Conservation (phyloP, 1,140 invertebrate genomes). For the Nymphalis io region DNA sequence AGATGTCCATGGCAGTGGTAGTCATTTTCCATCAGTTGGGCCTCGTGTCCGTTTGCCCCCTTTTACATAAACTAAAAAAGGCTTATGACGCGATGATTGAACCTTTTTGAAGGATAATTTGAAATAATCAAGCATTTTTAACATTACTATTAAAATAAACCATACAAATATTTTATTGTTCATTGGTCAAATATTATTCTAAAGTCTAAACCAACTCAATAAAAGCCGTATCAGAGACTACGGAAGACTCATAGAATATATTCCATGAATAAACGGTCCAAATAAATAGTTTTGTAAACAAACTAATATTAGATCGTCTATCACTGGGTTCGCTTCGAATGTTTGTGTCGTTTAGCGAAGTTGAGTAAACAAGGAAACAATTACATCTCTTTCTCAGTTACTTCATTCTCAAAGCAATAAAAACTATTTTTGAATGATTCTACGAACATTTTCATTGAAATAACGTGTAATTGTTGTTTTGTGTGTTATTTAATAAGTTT, state of each 20-base stretch:
- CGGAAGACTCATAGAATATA: not conserved
- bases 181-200: too few relatives aligned
- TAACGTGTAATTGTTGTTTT: not conserved
- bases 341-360: not conserved
- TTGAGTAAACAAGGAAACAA: constrained; percentile 1
- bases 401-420: not conserved
- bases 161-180: too few relatives aligned
- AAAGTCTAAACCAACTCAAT: too few relatives aligned
- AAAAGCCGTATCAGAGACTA: not conserved
- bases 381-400: not conserved
- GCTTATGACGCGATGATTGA: too few relatives aligned
- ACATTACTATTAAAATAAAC: too few relatives aligned
- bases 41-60: too few relatives aligned
- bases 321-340: not conserved
- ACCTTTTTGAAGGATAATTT: too few relatives aligned
- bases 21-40: too few relatives aligned
- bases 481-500: too few relatives aligned
- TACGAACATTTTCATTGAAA: not conserved
- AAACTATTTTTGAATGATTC: not conserved
- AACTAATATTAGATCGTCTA: not conserved
- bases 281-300: constrained; percentile 2
- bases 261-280: not conserved
- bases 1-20: too few relatives aligned
- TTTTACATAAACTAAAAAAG: too few relatives aligned
- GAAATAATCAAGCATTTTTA: too few relatives aligned